Percentiles rank a stretch among this genome's conserved stretches.
Evolutionary conservation across 1,140 invertebrate genomes (phyloP).

Genomic region (Leptestheria dahalacensis): DNA sequence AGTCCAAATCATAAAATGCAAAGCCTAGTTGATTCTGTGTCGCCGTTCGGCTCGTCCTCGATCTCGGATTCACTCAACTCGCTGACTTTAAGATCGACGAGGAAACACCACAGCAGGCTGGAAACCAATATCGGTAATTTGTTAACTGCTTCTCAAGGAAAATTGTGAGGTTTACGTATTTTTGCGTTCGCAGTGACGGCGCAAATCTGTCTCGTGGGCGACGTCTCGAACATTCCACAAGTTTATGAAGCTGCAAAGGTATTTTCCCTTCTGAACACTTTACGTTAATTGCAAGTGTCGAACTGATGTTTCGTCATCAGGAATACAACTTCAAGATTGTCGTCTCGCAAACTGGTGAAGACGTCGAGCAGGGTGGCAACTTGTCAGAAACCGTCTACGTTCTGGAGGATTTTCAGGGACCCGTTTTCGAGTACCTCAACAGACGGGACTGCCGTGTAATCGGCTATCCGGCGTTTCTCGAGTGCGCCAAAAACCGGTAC

Average conservation of each 20-base stretch:
- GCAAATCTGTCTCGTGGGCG: not conserved
- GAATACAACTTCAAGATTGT: too few relatives aligned
- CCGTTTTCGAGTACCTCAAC: constrained; percentile 43
- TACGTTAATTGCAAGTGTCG: too few relatives aligned
- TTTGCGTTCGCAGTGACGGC: not conserved
- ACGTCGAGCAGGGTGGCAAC: not conserved
- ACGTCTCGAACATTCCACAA: not conserved
- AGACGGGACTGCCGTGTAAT: constrained; percentile 51
- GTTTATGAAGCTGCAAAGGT: not conserved
- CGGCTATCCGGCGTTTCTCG: constrained; percentile 56
- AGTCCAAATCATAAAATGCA: not conserved
- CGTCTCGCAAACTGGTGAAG: too few relatives aligned
- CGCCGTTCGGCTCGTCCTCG: not conserved
- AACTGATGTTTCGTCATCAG: too few relatives aligned
- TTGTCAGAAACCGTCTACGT: constrained; percentile 46
- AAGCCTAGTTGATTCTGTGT: not conserved
- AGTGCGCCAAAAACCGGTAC: constrained; percentile 50
- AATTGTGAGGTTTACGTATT: not conserved
- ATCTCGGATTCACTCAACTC: not conserved
- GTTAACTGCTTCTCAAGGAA: not conserved
- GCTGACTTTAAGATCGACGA: not conserved
- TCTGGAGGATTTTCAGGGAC: constrained; percentile 48
- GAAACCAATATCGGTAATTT: not conserved
- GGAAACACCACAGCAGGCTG: not conserved
- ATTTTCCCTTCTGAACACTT: not conserved